Conservation (phyloP, 2,888 invertebrate species). For the Anoplius nigerrimus region DNA sequence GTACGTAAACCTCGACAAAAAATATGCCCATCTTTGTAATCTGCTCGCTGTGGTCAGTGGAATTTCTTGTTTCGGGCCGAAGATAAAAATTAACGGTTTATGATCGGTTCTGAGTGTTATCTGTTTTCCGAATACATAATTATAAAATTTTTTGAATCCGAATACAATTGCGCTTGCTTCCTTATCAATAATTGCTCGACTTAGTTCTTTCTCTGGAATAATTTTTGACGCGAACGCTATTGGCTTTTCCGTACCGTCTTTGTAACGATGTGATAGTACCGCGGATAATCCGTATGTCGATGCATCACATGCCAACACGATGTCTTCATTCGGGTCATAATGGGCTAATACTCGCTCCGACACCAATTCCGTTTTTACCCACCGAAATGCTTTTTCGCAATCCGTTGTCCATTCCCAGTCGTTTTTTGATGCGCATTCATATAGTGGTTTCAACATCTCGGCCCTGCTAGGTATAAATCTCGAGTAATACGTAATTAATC, state of each 20-base stretch:
- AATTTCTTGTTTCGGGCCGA: slow-evolving; percentile 27
- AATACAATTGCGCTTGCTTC: too few species aligned
- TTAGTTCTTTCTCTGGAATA: slow-evolving; percentile 30
- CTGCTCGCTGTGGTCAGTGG: slow-evolving; percentile 29
- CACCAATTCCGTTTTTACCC: slow-evolving; percentile 42
- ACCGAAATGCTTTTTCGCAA: slow-evolving; percentile 54
- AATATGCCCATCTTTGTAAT: slow-evolving; percentile 38
- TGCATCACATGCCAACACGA: slow-evolving; percentile 37
- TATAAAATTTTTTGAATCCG: too few species aligned
- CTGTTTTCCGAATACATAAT: slow-evolving; percentile 26
- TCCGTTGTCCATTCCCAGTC: slow-evolving; percentile 51
- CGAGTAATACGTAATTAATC: slow-evolving; percentile 62
- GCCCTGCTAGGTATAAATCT: slow-evolving; percentile 60
- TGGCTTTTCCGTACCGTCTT: slow-evolving; percentile 33
- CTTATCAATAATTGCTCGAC: slow-evolving; percentile 34
- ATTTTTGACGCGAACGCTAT: slow-evolving; percentile 35
- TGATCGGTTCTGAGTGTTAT: slow-evolving; percentile 32
- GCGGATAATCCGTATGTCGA: slow-evolving; percentile 34
- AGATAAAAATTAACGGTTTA: slow-evolving; percentile 24
- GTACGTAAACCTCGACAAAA: slow-evolving; percentile 22
- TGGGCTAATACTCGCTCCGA: slow-evolving; percentile 42
- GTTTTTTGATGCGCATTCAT: slow-evolving; percentile 44
- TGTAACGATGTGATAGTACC: slow-evolving; percentile 29
- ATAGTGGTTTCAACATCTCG: slow-evolving; percentile 51
- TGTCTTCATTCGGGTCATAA: slow-evolving; percentile 34